Evolutionary conservation across 2,113 vertebrate species (phyloP), one percentile per base, ranked within the genome.

Genomic region (Hypocryptadius cinnamomeus): DNA sequence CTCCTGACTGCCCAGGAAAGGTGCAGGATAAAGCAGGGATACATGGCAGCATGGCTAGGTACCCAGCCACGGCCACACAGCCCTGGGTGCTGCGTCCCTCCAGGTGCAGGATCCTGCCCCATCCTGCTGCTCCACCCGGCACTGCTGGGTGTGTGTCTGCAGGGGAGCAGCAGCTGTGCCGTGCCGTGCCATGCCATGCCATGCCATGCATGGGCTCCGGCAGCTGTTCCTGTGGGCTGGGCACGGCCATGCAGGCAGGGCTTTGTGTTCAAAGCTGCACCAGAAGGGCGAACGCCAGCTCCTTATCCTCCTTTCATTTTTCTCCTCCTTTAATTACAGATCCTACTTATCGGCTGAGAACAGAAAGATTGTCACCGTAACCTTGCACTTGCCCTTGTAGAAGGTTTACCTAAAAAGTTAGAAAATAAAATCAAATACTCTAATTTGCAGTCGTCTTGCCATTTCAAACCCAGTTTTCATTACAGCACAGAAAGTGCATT

Each of bases 361-460:
- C 95, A 96, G 87, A 89, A 96, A 90, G 79, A 94, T 65, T 5
- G 76, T 54, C 78, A 15, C 92, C 24, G 44, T 88, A 60, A 96
- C 96, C 92, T 78, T 97, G 96, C 87, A 95, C 95, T 97, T 97
- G 96, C 94, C 98, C 97, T 98, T 98, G 97, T 85, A 51, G 91
- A 94, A 96, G 97, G 93, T 96, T 97, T 96, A 94, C 97, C 96
- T 94, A 92, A 96, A 97, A 97, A 97, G 92, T 97, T 94, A 94
- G 94, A 64, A 92, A 96, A 95, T 91, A 95, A 95, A 96, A 97
- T 97, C 96, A 97, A 96, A 89, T 91, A 69, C 91, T 96, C 97
- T 96, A 95, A 98, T 97, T 98, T 97, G 97, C 96, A 97, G 97
- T 97, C 97, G 22, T 97, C 96, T 97, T 97, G 87, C 96, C 70